Evolutionary conservation across 2,888 invertebrate species (phyloP).

Genomic region (Anthophora plumipes): DNA sequence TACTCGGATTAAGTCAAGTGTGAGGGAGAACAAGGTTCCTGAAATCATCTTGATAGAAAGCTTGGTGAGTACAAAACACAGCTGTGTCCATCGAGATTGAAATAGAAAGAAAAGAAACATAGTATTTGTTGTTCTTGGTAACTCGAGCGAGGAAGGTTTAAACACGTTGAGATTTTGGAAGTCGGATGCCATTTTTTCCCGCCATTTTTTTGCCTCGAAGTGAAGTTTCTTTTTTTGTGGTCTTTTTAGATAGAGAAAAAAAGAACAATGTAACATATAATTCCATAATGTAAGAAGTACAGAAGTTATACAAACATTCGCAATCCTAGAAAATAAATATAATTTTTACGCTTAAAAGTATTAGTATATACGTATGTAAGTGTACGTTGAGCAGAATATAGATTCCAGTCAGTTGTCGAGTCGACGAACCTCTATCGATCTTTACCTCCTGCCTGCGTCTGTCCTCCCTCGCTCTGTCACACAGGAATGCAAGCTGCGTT

Average conservation of each 20-base stretch:
- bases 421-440: constrained; percentile 76
- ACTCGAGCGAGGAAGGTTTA: neutral
- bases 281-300: neutral
- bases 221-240: neutral
- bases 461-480: constrained; percentile 59
- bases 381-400: constrained; percentile 33
- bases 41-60: constrained; percentile 55
- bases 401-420: constrained; percentile 65
- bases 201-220: constrained; percentile 14
- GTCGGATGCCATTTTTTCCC: constrained; percentile 14
- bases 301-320: too few species aligned
- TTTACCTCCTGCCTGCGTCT: constrained; percentile 68
- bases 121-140: neutral
- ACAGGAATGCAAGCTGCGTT: constrained; percentile 62
- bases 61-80: constrained; percentile 68
- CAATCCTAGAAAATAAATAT: neutral
- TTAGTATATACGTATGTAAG: too few species aligned
- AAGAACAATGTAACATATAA: too few species aligned
- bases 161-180: neutral
- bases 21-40: constrained; percentile 57
- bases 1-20: constrained; percentile 73
- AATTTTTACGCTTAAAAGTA: constrained; percentile 8
- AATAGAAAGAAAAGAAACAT: neutral
- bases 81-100: neutral
- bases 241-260: neutral